phyloP scores from a whole-genome alignment of 2,888 invertebrate species.

The Sicus ferrugineus region DNA sequence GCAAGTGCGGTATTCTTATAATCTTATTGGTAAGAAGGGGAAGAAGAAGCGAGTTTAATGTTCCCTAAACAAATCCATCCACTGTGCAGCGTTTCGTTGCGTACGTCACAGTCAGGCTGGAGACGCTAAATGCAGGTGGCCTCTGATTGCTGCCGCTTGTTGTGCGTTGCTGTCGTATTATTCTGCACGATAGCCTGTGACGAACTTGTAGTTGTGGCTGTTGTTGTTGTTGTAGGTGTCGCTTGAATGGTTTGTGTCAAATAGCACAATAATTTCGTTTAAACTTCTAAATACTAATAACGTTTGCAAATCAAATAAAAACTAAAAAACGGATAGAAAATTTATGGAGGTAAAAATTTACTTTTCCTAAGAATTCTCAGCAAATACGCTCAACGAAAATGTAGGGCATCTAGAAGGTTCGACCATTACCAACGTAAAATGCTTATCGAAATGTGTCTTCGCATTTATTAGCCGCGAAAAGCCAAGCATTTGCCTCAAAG shows the following conservation, averaged over 20 bases:
- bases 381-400: too few relatives aligned
- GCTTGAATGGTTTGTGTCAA: conserved; percentile 27
- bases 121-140: neutral
- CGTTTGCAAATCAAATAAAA: neutral
- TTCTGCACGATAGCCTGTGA: conserved; percentile 50
- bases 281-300: neutral
- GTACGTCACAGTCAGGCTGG: neutral
- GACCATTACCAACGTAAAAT: neutral
- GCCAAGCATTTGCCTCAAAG: neutral
- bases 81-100: neutral
- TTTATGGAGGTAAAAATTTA: too few relatives aligned
- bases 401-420: too few relatives aligned
- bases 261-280: neutral
- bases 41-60: too few relatives aligned
- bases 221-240: conserved; percentile 1
- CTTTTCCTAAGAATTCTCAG: too few relatives aligned
- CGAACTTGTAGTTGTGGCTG: conserved; percentile 36
- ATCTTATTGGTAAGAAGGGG: too few relatives aligned
- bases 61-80: too few relatives aligned
- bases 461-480: conserved; percentile 16
- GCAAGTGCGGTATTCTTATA: too few relatives aligned
- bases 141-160: neutral
- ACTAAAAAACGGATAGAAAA: neutral
- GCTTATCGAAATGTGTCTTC: neutral
- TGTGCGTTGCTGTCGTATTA: conserved; percentile 39